Base-by-base conservation (phyloP, 2,113 vertebrate species). In the Meriones unguiculatus region DNA sequence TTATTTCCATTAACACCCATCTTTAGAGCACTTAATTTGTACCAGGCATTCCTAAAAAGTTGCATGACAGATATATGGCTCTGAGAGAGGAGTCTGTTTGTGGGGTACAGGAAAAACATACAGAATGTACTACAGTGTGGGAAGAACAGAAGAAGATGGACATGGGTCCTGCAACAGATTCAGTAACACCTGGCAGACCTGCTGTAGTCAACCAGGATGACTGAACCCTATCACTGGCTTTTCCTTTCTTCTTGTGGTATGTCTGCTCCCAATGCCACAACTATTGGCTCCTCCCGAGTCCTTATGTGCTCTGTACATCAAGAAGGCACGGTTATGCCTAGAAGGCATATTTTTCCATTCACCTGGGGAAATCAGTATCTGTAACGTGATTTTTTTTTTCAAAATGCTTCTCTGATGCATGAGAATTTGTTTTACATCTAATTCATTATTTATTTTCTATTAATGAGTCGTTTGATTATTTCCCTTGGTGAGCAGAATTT, bases 391-490 rank as follows among this genome's bases (percentile, higher is more conserved):
- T 52, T 82, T 75, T 87, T 91, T 87, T 78, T 54, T n/a, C 32
- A 62, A 94, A 96, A 81, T 54, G 41, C 38, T 93, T 94, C 52
- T 65, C 62, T 87, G 95, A 95, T 54, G 11, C 38, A 92, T 87
- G 64, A 82, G 92, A 88, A 92, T 97, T 91, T 97, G 67, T 94
- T 96, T 95, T 96, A 77, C 1, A 32, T 87, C 82, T 78, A 54
- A 97, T 95, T 97, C 82, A 97, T 96, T 93, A 97, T 95, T 97
- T 97, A 97, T 96, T 96, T 97, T 94, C 76, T 75, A 93, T 96
- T 97, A 97, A 97, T 92, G 93, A 97, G 92, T 89, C 12, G 0
- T 88, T 90, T 96, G 94, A 95, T 97, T 97, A 95, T 96, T 95
- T 97, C 94, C 96, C 93, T 95, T 89, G 95, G 95, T 93, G 92